phyloP scores from a whole-genome alignment of 2,888 invertebrate species.

The Diachrysia chrysitis region DNA sequence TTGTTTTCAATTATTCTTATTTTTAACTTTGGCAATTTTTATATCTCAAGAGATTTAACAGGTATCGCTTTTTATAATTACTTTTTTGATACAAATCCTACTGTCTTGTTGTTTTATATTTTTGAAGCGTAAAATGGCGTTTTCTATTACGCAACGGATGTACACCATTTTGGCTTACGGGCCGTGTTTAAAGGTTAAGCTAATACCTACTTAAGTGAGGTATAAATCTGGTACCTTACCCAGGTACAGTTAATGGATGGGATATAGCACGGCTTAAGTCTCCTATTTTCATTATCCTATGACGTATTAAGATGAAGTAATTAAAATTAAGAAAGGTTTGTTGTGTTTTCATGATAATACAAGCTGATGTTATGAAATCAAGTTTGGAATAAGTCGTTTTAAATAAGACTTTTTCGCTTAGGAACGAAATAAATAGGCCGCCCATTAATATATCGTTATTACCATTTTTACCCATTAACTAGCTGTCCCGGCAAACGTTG shows the following conservation, averaged over 20 bases:
- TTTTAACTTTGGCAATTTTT: background rate
- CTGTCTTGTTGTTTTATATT: background rate
- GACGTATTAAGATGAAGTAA: conserved; percentile 16
- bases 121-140: background rate
- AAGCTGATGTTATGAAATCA: fast-evolving
- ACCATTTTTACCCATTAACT: no score
- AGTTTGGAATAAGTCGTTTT: background rate
- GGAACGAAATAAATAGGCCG: background rate
- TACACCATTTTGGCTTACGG: conserved; percentile 8
- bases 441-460: no score
- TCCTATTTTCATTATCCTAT: conserved; percentile 28
- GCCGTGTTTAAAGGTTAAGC: conserved; percentile 8
- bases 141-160: background rate
- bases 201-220: conserved; percentile 19
- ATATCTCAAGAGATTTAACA: background rate
- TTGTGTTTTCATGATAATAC: background rate
- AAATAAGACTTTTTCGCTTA: background rate
- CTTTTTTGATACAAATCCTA: background rate
- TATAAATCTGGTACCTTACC: conserved; percentile 27
- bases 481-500: no score
- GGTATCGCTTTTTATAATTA: background rate
- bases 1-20: conserved; percentile 3
- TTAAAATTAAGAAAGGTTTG: conserved; percentile 4
- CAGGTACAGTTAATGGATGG: conserved; percentile 18
- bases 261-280: conserved; percentile 28